Evolutionary conservation across 1,140 invertebrate species (phyloP), one percentile per base, ranked within the genome.

Genomic region (Formica selysi): DNA sequence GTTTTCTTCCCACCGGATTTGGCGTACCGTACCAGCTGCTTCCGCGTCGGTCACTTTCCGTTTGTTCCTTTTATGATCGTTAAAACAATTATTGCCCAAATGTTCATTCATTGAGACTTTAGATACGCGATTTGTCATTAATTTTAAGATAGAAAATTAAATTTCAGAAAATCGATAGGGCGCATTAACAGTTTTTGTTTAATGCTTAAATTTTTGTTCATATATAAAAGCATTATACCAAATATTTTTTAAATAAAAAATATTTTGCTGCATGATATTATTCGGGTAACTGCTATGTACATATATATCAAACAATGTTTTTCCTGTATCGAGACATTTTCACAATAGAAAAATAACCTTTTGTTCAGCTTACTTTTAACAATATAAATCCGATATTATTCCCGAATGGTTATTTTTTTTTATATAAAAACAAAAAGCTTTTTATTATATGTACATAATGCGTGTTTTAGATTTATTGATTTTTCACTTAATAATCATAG

Each of bases 1-100:
- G 74, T 87, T 87, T 89, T 90, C 86, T 87, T 85, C 22, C 61
- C 26, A 19, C 36, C 36, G 80, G 79, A 89, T 90, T 85, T 85
- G 32, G 32, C 19, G 10, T 57, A 22, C 70, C 16, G 32, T 51
- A 74, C 48, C 88, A 90, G 87, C 81, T 87, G 89, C 88, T 89
- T 57, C 83, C 4, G 19, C 78, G 76, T 76, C 76, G 36, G 6
- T 57, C 76, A 76, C 79, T 71, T 89, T 48, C 36, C 38, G 48
- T 59, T 61, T 44, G 6, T n/a, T 32, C 38, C 73, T 65, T 78
- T 67, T 61, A 48, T 54, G 26, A 67, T 29, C 1, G 16, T 59
- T 54, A 41, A 32, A 11, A 41, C 51, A 85, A 85, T 85, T 88
- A 19, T 19, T 88, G 78, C 29, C 29, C 2, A 22, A 26, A 88